These are phyloP conservation scores for Corvus moneduloides DNA, from an alignment of 2,113 vertebrate genomes.

Conservation along the genomic window DNA sequence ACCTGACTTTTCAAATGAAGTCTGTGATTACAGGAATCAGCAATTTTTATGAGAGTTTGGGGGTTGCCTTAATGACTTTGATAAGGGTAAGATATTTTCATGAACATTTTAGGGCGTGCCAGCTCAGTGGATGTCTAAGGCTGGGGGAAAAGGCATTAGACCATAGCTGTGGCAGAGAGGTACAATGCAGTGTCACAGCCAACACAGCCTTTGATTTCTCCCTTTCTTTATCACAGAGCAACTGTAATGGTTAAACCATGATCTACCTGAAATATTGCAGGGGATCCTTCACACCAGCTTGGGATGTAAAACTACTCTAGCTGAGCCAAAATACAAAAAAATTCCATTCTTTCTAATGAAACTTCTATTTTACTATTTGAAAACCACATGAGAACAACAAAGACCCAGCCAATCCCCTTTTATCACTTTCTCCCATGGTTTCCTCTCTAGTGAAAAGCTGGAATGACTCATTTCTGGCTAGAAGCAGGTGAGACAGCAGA, in stretches of 20 bases:
- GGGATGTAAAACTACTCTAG: fast-evolving
- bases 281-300: background rate
- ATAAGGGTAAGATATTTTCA: background rate
- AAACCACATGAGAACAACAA: background rate
- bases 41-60: background rate
- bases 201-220: background rate
- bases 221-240: background rate
- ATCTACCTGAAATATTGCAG: background rate
- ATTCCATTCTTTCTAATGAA: background rate
- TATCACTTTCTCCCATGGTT: background rate
- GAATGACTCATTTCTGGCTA: background rate
- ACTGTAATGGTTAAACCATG: background rate
- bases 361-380: background rate
- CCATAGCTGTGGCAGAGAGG: background rate
- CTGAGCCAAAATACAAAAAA: background rate
- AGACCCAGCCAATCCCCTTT: background rate
- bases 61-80: background rate
- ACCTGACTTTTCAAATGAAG: background rate
- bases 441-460: background rate
- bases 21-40: background rate
- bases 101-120: background rate
- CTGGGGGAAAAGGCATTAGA: background rate
- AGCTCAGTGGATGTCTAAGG: background rate
- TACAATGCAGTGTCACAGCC: background rate
- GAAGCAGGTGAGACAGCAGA: conserved; percentile 6